A percentile compares a stretch with the other conserved stretches of the same genome.
These are phyloP conservation scores for Prietella phreatophila DNA, from an alignment of 2,113 vertebrate species.

Conservation along the genomic window DNA sequence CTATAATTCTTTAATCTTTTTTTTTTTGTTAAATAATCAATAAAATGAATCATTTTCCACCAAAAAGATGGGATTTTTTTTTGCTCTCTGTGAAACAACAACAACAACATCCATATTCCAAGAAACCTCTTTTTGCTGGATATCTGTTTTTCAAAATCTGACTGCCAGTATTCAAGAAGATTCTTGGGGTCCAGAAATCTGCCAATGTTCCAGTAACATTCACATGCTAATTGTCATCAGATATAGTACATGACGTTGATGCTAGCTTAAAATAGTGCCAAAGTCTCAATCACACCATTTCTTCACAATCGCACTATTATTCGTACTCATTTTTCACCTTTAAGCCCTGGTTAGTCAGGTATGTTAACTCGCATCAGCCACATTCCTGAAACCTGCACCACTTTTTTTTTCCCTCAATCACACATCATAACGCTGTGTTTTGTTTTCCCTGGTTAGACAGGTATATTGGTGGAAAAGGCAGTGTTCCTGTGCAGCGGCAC, in stretches of 20 bases:
- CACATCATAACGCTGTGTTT: slow-evolving; percentile 1
- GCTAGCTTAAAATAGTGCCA: not conserved
- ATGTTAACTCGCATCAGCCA: not conserved
- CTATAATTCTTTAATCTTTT: too few species aligned
- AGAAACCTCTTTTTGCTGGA: not conserved
- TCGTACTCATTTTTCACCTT: not conserved
- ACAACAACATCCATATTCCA: not conserved
- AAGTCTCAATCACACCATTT: not conserved
- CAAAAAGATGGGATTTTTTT: too few species aligned
- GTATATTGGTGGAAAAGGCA: not conserved
- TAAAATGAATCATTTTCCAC: too few species aligned
- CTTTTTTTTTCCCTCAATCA: not conserved
- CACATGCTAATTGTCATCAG: not conserved
- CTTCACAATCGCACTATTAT: not conserved
- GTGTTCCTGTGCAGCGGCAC: not conserved
- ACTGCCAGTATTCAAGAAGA: too few species aligned
- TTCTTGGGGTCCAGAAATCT: not conserved
- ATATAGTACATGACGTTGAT: not conserved
- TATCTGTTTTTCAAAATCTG: not conserved
- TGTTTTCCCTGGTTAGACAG: not conserved
- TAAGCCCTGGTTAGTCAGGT: not conserved
- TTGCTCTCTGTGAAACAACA: too few species aligned
- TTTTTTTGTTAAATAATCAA: too few species aligned
- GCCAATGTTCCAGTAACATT: not conserved
- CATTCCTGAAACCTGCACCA: not conserved